phyloP scores from a whole-genome alignment of 2,113 vertebrate genomes.

The Syrmaticus mikado region DNA sequence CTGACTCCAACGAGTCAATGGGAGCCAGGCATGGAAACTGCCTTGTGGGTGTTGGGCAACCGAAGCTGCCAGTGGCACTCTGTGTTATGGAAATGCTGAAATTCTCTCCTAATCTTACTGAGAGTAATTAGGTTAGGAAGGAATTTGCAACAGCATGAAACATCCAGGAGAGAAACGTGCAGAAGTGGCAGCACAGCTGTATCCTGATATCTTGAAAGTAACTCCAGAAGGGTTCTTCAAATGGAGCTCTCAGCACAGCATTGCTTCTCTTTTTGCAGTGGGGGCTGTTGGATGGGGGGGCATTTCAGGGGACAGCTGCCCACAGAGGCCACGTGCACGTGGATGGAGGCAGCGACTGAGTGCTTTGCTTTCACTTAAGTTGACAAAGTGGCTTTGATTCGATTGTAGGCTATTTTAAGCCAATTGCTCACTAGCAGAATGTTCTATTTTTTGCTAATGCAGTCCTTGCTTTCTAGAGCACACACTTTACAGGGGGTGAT shows the following conservation, averaged over 20 bases:
- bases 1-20: neutral
- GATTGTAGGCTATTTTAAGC: neutral
- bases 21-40: neutral
- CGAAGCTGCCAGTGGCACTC: neutral
- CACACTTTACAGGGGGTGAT: neutral
- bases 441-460: neutral
- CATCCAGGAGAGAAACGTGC: neutral
- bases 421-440: neutral
- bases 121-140: neutral
- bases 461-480: neutral
- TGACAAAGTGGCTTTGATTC: neutral
- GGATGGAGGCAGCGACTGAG: neutral
- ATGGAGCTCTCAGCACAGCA: neutral
- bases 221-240: neutral
- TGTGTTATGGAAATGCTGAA: fast-evolving
- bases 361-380: neutral
- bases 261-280: neutral
- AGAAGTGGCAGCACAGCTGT: neutral
- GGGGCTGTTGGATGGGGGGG: neutral
- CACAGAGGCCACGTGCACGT: neutral
- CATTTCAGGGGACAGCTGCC: neutral
- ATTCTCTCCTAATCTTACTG: neutral
- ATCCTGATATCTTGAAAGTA: neutral
- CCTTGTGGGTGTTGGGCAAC: neutral
- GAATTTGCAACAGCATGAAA: neutral